Conservation (phyloP, 2,113 vertebrate species). For the Mus spicilegus region DNA sequence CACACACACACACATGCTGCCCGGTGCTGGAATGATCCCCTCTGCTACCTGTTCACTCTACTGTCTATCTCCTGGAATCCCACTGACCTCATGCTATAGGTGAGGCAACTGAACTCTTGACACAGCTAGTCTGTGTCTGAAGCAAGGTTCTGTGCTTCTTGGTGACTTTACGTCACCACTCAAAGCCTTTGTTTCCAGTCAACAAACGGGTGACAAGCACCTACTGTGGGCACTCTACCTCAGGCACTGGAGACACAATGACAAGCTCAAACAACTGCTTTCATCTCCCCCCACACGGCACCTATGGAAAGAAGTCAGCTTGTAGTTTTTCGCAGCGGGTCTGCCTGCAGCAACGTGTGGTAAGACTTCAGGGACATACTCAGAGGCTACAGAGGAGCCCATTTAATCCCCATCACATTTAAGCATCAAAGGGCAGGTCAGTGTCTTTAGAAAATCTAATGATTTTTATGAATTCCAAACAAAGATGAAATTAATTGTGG, state of each 20-base stretch:
- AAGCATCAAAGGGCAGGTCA: slow-evolving; percentile 57
- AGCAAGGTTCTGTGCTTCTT: neutral
- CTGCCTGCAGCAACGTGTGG: fast-evolving
- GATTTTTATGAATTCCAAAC: slow-evolving; percentile 72
- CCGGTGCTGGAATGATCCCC: neutral
- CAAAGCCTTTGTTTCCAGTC: neutral
- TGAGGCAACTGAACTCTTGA: neutral
- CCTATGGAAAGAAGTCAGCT: fast-evolving
- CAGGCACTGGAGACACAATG: neutral
- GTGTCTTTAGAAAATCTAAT: slow-evolving; percentile 69
- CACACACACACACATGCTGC: neutral
- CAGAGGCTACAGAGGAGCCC: slow-evolving; percentile 17
- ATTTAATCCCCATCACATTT: slow-evolving; percentile 59
- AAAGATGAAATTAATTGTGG: slow-evolving; percentile 72
- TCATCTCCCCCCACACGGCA: fast-evolving
- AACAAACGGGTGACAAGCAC: neutral
- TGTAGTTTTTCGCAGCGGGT: neutral
- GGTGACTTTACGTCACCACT: neutral
- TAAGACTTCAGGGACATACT: neutral
- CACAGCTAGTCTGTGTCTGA: neutral
- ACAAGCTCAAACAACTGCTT: neutral
- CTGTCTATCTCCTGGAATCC: neutral
- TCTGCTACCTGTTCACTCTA: neutral
- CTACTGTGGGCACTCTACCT: neutral
- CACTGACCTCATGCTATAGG: neutral